phyloP scores from a whole-genome alignment of 2,797 vertebrate genomes.

The Lerista edwardsae region DNA sequence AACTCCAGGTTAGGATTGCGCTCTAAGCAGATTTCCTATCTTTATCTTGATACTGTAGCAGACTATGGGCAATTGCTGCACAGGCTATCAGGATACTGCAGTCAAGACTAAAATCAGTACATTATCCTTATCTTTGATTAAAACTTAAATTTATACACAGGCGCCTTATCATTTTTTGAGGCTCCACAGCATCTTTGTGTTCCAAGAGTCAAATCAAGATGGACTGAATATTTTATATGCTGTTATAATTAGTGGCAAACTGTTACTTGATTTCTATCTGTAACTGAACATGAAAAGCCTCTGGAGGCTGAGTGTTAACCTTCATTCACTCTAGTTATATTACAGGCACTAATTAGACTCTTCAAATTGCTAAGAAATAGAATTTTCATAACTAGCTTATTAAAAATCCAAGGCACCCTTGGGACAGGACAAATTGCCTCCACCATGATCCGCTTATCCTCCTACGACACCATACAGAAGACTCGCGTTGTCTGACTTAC shows the following conservation, averaged over 20 bases:
- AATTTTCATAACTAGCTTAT: constrained; percentile 85
- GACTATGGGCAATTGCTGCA: constrained; percentile 40
- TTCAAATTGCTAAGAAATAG: constrained; percentile 84
- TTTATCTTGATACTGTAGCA: constrained; percentile 69
- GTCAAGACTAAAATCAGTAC: constrained; percentile 60
- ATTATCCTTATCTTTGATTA: constrained; percentile 76
- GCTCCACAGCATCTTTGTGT: constrained; percentile 61
- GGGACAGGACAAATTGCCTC: constrained; percentile 79
- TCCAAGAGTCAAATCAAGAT: constrained; percentile 75
- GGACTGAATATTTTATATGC: constrained; percentile 81
- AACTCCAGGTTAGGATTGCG: too few species aligned
- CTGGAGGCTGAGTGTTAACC: constrained; percentile 80
- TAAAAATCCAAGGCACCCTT: constrained; percentile 78
- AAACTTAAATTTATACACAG: constrained; percentile 71
- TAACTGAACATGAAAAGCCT: constrained; percentile 81
- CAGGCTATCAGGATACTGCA: constrained; percentile 28
- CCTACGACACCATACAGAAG: constrained; percentile 74
- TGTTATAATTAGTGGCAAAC: constrained; percentile 83
- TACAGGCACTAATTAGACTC: constrained; percentile 83
- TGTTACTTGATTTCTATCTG: constrained; percentile 83
- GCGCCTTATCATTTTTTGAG: constrained; percentile 68
- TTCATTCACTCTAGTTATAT: constrained; percentile 78
- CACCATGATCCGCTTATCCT: constrained; percentile 79
- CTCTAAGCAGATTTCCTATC: constrained; percentile 51
- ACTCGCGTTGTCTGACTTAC: constrained; percentile 76